Conservation (phyloP, 2,888 invertebrate species). For the Acleris literana region DNA sequence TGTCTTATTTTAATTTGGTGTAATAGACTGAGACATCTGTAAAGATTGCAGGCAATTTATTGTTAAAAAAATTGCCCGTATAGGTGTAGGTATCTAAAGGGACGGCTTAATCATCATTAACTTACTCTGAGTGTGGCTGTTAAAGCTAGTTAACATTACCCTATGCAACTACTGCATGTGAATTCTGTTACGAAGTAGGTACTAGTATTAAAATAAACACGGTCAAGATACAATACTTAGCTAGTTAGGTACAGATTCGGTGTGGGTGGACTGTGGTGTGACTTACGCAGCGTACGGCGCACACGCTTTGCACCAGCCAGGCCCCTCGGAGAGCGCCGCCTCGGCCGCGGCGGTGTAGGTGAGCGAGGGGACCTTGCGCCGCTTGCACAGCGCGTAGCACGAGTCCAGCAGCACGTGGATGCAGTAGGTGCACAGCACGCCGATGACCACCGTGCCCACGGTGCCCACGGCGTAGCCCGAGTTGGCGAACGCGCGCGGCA, state of each 20-base stretch:
- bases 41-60: too few species aligned
- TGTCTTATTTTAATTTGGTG: too few species aligned
- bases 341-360: conserved; percentile 93
- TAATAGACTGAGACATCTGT: too few species aligned
- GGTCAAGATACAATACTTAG: not conserved
- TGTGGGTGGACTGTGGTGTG: not conserved
- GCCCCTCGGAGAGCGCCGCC: conserved; percentile 90
- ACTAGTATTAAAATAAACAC: not conserved
- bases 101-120: too few species aligned
- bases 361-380: conserved; percentile 85
- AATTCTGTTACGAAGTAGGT: too few species aligned
- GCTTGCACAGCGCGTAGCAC: conserved; percentile 85
- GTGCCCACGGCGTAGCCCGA: conserved; percentile 92
- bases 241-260: not conserved
- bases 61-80: too few species aligned
- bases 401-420: conserved; percentile 93
- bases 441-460: conserved; percentile 92
- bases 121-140: too few species aligned
- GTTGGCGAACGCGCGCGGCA: conserved; percentile 93
- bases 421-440: conserved; percentile 95
- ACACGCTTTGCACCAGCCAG: conserved; percentile 84
- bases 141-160: conserved; percentile 39
- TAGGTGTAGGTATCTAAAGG: too few species aligned
- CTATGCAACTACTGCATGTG: too few species aligned
- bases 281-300: conserved; percentile 88